Conservation (phyloP, 2,888 invertebrate species). For the Epiblema foenella region DNA sequence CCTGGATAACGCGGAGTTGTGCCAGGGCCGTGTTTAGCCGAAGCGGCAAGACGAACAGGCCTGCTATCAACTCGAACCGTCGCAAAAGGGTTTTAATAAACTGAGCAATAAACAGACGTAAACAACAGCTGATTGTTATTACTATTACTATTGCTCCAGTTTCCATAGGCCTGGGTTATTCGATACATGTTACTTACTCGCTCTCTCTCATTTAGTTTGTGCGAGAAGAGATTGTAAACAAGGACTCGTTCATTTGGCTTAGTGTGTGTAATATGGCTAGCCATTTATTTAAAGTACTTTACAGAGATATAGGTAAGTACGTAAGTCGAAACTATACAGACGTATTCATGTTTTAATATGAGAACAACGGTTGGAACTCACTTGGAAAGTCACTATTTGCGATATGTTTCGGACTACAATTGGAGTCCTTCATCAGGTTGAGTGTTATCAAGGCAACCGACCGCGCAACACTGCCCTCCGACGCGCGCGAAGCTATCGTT, state of each 20-base stretch:
- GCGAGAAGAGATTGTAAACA: constrained; percentile 5
- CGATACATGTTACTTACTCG: not conserved
- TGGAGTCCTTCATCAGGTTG: no score
- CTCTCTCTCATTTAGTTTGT: constrained; percentile 2
- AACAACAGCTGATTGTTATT: constrained; percentile 24
- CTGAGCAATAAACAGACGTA: constrained; percentile 9
- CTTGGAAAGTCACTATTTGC: no score
- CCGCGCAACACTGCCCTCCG: no score
- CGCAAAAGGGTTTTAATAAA: constrained; percentile 9
- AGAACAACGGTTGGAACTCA: no score
- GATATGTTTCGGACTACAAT: no score
- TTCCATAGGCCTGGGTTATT: constrained; percentile 7
- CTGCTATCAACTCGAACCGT: not conserved
- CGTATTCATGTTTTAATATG: constrained; percentile 1
- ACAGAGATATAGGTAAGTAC: not conserved
- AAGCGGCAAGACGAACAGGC: no score
- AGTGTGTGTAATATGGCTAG: not conserved
- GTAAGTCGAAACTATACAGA: not conserved
- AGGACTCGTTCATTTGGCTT: not conserved
- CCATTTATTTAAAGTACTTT: constrained; percentile 20
- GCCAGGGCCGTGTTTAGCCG: no score
- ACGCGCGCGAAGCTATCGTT: no score
- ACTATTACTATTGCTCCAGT: constrained; percentile 1
- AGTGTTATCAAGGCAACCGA: no score
- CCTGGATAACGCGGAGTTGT: no score